phyloP scores from a whole-genome alignment of 2,888 invertebrate species.

The Stenodema calcarata region DNA sequence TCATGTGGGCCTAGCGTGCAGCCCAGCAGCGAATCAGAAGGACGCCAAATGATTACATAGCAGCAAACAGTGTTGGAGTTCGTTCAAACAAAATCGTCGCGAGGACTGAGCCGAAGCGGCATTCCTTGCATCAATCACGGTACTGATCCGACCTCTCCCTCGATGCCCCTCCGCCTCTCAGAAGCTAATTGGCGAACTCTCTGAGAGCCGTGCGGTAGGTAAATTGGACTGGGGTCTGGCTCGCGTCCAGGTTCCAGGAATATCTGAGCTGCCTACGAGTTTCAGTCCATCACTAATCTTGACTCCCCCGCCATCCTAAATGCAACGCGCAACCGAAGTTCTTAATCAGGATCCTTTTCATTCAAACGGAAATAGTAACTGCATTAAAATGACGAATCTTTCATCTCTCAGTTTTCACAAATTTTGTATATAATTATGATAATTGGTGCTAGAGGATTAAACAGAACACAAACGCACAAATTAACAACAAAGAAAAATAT shows the following conservation, averaged over 20 bases:
- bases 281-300: background rate
- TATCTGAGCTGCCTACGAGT: conserved; percentile 13
- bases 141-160: background rate
- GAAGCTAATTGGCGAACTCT: conserved; percentile 15
- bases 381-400: no score
- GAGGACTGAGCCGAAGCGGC: background rate
- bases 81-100: no score
- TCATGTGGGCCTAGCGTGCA: no score
- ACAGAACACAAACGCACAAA: no score
- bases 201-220: background rate
- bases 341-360: background rate
- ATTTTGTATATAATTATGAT: no score
- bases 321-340: background rate
- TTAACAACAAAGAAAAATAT: no score
- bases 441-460: no score
- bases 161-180: background rate
- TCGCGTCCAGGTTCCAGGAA: conserved; percentile 23
- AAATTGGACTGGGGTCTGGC: conserved; percentile 20
- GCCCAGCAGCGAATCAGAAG: no score
- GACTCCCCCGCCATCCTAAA: background rate
- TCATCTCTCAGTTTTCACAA: no score
- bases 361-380: no score
- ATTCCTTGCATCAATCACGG: background rate
- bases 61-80: no score
- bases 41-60: no score